Percentiles rank a stretch among this genome's conserved stretches.
Conservation (phyloP, 2,797 vertebrate genomes). For the Hoplostethus atlanticus region DNA sequence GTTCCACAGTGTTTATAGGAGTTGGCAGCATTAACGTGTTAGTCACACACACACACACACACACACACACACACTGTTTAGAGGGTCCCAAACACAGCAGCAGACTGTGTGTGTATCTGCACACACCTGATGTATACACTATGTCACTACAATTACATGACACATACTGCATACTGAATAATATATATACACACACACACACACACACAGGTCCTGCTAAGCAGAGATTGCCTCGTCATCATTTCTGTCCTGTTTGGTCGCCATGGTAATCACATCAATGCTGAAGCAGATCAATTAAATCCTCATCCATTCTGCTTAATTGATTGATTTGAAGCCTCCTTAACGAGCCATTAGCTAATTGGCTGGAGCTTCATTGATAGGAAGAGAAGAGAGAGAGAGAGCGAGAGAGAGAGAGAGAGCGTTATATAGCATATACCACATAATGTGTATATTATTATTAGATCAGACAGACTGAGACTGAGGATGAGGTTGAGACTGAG, state of each 20-base stretch:
- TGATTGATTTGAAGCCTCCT: constrained; percentile 67
- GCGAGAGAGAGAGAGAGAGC: no score
- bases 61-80: no score
- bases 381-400: neutral
- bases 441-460: no score
- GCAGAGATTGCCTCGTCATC: constrained; percentile 5
- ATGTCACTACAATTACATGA: no score
- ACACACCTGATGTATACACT: no score
- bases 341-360: constrained; percentile 77
- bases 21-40: constrained; percentile 10
- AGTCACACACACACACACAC: neutral
- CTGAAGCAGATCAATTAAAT: constrained; percentile 63
- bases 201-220: constrained; percentile 9
- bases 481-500: no score
- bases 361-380: constrained; percentile 22
- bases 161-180: no score
- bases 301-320: constrained; percentile 50
- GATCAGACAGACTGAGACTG: no score
- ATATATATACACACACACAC: constrained; percentile 7
- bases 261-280: constrained; percentile 45
- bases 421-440: no score
- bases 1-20: constrained; percentile 25
- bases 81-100: no score
- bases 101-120: no score
- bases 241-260: constrained; percentile 45